Evolutionary conservation across 2,888 invertebrate species (phyloP).

Genomic region (Polyommatus iphigenia): DNA sequence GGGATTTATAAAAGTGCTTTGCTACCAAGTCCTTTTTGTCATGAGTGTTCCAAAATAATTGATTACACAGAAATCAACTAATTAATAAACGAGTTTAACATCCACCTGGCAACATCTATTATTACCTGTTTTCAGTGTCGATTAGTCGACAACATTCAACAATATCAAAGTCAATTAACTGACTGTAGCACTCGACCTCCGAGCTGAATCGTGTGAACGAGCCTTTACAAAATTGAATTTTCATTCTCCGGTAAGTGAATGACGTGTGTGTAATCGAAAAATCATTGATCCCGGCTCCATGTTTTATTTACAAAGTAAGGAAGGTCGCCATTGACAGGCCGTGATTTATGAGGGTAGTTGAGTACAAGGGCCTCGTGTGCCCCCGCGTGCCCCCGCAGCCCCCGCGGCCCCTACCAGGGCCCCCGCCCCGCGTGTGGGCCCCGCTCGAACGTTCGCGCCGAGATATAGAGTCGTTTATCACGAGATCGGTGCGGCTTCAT

Average conservation of each 20-base stretch:
- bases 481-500: neutral
- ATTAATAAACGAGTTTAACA: neutral
- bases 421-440: neutral
- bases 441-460: neutral
- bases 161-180: neutral
- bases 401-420: neutral
- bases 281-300: conserved; percentile 26
- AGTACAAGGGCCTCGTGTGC: conserved; percentile 6
- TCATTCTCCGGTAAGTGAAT: conserved; percentile 16
- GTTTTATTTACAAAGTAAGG: conserved; percentile 32
- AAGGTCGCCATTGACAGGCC: conserved; percentile 28
- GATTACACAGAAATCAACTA: neutral
- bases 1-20: too few relatives aligned
- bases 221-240: conserved; percentile 24
- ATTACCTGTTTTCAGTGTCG: neutral
- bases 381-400: neutral
- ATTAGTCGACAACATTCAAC: neutral
- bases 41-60: too few relatives aligned
- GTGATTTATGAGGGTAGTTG: conserved; percentile 29
- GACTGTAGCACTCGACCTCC: neutral
- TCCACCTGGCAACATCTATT: neutral
- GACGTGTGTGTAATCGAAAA: conserved; percentile 28
- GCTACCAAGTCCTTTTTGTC: too few relatives aligned
- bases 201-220: neutral
- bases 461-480: conserved; percentile 15